Evolutionary conservation across 2,113 vertebrate species (phyloP).

Genomic region (Pitta sordida): DNA sequence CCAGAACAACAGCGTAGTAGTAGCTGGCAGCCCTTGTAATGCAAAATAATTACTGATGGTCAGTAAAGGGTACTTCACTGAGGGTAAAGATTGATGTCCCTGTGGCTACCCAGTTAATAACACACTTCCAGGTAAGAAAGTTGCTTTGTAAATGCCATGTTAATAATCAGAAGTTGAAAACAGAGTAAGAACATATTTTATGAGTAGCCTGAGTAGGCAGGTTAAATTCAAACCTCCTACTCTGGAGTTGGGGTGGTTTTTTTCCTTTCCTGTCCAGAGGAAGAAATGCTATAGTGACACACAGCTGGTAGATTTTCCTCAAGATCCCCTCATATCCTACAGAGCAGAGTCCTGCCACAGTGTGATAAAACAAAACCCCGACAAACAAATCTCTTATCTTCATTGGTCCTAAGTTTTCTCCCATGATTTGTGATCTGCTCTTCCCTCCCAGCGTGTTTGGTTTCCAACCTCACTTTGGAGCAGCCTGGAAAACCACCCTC

Average conservation of each 20-base stretch:
- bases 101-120: neutral
- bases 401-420: neutral
- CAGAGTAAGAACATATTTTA: neutral
- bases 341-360: neutral
- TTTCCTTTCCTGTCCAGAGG: neutral
- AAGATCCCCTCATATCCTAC: neutral
- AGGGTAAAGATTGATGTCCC: neutral
- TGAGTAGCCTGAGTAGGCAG: neutral
- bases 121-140: neutral
- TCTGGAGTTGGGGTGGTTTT: neutral
- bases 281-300: neutral
- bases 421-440: neutral
- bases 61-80: neutral
- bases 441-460: neutral
- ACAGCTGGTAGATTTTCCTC: neutral
- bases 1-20: neutral
- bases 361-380: neutral
- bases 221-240: neutral
- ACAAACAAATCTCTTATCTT: neutral
- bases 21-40: neutral
- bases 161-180: neutral
- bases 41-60: neutral
- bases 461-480: neutral
- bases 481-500: neutral
- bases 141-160: neutral